phyloP scores from a whole-genome alignment of 1,140 invertebrate genomes.

The Panulirus ornatus region DNA sequence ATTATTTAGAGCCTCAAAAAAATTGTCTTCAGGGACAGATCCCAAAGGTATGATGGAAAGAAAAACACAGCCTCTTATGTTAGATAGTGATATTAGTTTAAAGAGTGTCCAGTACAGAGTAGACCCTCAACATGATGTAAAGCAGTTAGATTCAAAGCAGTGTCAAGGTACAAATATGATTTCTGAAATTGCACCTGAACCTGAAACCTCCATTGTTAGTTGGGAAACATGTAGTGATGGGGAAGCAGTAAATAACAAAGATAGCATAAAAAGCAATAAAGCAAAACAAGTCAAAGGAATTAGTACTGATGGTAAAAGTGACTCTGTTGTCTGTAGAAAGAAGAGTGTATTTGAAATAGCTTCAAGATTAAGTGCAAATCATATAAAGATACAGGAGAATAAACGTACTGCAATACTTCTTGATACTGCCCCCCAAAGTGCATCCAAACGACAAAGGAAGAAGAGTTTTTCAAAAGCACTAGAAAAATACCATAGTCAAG shows the following conservation, averaged over 20 bases:
- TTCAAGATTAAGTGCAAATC: neutral
- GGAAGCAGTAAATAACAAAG: neutral
- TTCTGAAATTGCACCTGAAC: neutral
- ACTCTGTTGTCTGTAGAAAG: neutral
- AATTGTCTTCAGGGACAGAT: neutral
- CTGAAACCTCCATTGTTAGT: neutral
- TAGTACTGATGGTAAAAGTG: neutral
- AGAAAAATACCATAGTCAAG: neutral
- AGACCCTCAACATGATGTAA: too few species aligned
- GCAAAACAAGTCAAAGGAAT: neutral
- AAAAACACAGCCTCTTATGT: neutral
- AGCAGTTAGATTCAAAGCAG: neutral
- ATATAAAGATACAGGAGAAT: neutral
- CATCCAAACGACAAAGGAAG: neutral
- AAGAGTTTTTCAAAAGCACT: neutral
- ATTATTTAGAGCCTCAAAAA: neutral
- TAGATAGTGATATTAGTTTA: neutral
- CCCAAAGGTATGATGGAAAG: neutral
- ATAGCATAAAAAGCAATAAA: neutral
- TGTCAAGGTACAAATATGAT: too few species aligned
- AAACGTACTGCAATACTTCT: constrained; percentile 21
- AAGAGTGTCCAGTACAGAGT: neutral
- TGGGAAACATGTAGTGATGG: neutral
- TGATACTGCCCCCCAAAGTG: neutral
- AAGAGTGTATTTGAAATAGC: constrained; percentile 9